Base-by-base conservation (phyloP, 2,113 vertebrate genomes). In the Leptobrachium leishanense region DNA sequence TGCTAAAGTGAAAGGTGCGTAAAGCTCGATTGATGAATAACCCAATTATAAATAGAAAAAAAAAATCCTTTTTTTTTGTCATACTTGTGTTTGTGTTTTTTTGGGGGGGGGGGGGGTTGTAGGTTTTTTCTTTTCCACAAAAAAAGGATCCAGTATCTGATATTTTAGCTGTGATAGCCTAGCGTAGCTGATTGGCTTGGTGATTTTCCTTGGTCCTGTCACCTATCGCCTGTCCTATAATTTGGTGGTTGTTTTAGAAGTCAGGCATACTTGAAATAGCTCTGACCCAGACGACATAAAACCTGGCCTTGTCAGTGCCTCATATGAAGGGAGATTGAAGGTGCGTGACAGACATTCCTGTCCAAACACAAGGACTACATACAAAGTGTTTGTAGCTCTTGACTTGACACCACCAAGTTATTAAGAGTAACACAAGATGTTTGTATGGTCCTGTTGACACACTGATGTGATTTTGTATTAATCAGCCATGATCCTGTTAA, bases 1-100 rank as follows among this genome's bases (percentile, higher is more conserved):
- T 84, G 90, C 96, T 77, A 95, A 95, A 90, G 95, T 99, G 84
- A 98, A 98, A 98, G 96, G 98, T 99, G 90, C 95, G 94, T 41
- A 74, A 81, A 72, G 31, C 8, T 50, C 46, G 4, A 8, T 50
- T 50, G 4, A 50, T n/a, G n/a, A n/a, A n/a, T 1, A 31, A 31
- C 20, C 20, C 20, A 31, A 31, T 31, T 31, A 31, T 31, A 31
- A 31, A 31, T 31, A 31, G 20, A 31, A 31, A 31, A 31, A 31
- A 31, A 31, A 31, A 31, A 31, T 1, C 1, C 20, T 1, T 31
- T 31, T 31, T 31, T 1, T 31, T 31, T 31, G 0, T 31, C 20
- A 31, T 0, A 31, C 20, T 31, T 31, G 20, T 31, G 20, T 31
- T 31, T 31, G 20, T 0, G 20, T 0, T 31, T 31, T 31, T 31